Evolutionary conservation across 1,140 invertebrate species (phyloP).

Genomic region (Drosophila leontia): DNA sequence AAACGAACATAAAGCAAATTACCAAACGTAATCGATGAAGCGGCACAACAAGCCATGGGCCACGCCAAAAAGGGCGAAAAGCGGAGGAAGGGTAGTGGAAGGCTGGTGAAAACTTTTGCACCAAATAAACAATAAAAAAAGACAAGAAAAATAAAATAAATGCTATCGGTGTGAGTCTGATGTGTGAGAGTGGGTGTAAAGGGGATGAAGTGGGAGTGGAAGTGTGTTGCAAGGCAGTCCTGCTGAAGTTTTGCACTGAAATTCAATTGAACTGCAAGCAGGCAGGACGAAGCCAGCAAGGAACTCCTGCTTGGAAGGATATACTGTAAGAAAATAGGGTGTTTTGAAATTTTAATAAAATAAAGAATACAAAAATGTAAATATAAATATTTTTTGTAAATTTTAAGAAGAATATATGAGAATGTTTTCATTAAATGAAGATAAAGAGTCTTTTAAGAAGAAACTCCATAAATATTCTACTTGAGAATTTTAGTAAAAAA

Average conservation of each 20-base stretch:
- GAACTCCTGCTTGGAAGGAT: not conserved
- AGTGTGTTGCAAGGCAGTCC: conserved; percentile 11
- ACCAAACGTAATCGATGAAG: conserved; percentile 69
- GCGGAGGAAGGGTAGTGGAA: not conserved
- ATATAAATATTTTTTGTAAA: not conserved
- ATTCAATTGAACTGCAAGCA: conserved; percentile 71
- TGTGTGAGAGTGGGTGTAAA: conserved; percentile 8
- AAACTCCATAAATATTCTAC: not conserved
- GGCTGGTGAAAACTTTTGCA: conserved; percentile 56
- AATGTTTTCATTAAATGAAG: too few relatives aligned
- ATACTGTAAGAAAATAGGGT: not conserved
- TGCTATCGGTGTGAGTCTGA: conserved; percentile 17
- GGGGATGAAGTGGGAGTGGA: not conserved
- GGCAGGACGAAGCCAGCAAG: conserved; percentile 32
- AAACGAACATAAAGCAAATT: conserved; percentile 76
- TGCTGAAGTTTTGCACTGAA: conserved; percentile 54
- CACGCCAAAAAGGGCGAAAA: not conserved
- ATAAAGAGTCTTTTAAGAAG: too few relatives aligned
- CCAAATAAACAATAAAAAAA: conserved; percentile 54
- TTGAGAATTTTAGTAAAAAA: too few relatives aligned
- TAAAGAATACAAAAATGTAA: too few relatives aligned
- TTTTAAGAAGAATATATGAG: not conserved
- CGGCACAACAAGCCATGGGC: conserved; percentile 53
- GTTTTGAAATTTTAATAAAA: not conserved
- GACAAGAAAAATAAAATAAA: conserved; percentile 30